phyloP scores from a whole-genome alignment of 2,797 vertebrate species.

The Centroberyx gerrardi region DNA sequence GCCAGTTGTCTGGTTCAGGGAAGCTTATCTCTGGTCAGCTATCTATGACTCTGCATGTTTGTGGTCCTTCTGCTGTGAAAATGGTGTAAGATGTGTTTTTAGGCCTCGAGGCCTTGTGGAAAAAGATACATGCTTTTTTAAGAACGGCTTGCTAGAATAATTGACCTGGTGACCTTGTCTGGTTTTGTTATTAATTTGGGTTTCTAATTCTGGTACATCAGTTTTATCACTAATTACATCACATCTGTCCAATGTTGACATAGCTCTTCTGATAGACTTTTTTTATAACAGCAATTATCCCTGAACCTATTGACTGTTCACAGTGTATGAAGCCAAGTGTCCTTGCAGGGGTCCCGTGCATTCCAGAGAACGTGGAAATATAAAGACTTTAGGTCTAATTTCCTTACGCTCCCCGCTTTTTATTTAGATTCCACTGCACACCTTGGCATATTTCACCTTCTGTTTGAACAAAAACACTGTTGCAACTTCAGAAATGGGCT shows the following conservation, averaged over 20 bases:
- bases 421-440: slow-evolving; percentile 21
- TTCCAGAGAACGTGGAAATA: not conserved
- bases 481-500: slow-evolving; percentile 4
- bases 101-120: slow-evolving; percentile 24
- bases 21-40: slow-evolving; percentile 77
- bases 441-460: not conserved
- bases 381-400: not conserved
- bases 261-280: slow-evolving; percentile 27
- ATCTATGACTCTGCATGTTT: slow-evolving; percentile 67
- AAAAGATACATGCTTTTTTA: not conserved
- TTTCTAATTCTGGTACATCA: slow-evolving; percentile 18
- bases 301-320: slow-evolving; percentile 40
- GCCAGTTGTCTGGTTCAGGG: slow-evolving; percentile 66
- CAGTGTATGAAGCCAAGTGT: not conserved
- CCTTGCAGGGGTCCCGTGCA: not conserved
- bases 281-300: slow-evolving; percentile 28
- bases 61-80: slow-evolving; percentile 29
- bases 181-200: slow-evolving; percentile 3
- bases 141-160: slow-evolving; percentile 9
- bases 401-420: slow-evolving; percentile 3
- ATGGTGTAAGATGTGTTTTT: slow-evolving; percentile 28
- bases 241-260: slow-evolving; percentile 24
- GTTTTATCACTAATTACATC: slow-evolving; percentile 37
- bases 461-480: slow-evolving; percentile 41
- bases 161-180: not conserved